Evolutionary conservation across 2,113 vertebrate genomes (phyloP).

Genomic region (Gobius niger): DNA sequence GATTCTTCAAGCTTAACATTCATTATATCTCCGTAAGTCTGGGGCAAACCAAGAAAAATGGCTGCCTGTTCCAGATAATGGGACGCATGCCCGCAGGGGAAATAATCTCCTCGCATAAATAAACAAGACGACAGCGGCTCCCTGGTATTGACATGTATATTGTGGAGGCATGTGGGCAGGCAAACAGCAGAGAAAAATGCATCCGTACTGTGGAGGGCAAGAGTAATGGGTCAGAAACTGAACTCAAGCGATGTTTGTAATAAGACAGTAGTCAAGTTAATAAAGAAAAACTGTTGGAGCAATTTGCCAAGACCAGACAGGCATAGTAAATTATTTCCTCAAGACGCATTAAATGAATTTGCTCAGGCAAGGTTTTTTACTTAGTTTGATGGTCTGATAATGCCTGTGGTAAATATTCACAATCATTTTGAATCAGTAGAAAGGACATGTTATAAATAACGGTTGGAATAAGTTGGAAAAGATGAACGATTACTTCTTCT

Average conservation of each 20-base stretch:
- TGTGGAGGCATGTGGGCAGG: constrained; percentile 42
- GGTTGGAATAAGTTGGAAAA: too few species aligned
- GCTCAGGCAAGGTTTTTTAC: too few species aligned
- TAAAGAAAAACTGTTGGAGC: too few species aligned
- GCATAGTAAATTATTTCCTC: too few species aligned
- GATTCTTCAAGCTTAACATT: constrained; percentile 38
- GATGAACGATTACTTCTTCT: too few species aligned
- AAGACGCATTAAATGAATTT: too few species aligned
- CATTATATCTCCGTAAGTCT: constrained; percentile 47
- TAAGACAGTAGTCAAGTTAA: background rate
- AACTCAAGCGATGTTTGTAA: background rate
- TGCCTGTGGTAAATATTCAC: too few species aligned
- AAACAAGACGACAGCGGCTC: constrained; percentile 29
- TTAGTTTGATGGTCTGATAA: too few species aligned
- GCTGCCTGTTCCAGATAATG: constrained; percentile 35
- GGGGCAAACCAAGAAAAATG: constrained; percentile 55
- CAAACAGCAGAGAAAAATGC: constrained; percentile 28
- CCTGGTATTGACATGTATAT: constrained; percentile 49
- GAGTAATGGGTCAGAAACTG: constrained; percentile 49
- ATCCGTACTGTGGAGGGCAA: constrained; percentile 48
- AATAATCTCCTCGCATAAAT: constrained; percentile 43
- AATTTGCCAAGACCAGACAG: too few species aligned
- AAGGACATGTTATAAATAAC: too few species aligned
- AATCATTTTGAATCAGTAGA: too few species aligned
- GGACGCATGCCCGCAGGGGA: constrained; percentile 29